Evolutionary conservation across 2,113 vertebrate species (phyloP).

Genomic region (Oreochromis niloticus): DNA sequence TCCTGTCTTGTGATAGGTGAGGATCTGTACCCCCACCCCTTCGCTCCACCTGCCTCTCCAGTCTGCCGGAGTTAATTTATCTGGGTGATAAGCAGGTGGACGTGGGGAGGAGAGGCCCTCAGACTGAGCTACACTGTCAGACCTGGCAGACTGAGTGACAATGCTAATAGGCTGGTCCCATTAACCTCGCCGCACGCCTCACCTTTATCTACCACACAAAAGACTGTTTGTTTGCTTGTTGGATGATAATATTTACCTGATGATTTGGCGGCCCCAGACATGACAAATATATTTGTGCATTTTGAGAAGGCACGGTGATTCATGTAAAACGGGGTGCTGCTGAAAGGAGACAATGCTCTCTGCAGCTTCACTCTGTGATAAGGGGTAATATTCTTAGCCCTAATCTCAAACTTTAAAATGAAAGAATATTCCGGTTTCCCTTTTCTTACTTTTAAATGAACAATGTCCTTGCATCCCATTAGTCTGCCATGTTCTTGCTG

Average conservation of each 20-base stretch:
- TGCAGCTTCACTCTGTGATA: conserved; percentile 36
- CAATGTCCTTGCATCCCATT: conserved; percentile 9
- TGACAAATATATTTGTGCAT: conserved; percentile 73
- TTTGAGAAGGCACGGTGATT: conserved; percentile 50
- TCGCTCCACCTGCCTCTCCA: conserved; percentile 63
- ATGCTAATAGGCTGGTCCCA: conserved; percentile 83
- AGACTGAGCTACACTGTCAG: conserved; percentile 77
- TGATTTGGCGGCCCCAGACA: conserved; percentile 62
- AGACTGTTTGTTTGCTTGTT: conserved; percentile 76
- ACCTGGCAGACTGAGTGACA: conserved; percentile 84
- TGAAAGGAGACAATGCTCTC: conserved; percentile 22
- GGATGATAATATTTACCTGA: conserved; percentile 76
- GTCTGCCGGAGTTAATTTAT: conserved; percentile 75
- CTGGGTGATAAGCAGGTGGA: conserved; percentile 84
- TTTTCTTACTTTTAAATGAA: conserved; percentile 46
- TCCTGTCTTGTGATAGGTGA: conserved; percentile 67
- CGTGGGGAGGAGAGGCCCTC: conserved; percentile 74
- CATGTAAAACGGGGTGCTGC: neutral
- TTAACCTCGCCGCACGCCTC: conserved; percentile 72
- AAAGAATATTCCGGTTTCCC: conserved; percentile 34
- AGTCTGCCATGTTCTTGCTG: conserved; percentile 20
- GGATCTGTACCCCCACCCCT: conserved; percentile 37
- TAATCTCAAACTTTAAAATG: conserved; percentile 52
- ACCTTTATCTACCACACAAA: conserved; percentile 74
- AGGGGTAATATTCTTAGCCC: conserved; percentile 38